phyloP scores from a whole-genome alignment of 2,797 vertebrate species.

The Varecia variegata region DNA sequence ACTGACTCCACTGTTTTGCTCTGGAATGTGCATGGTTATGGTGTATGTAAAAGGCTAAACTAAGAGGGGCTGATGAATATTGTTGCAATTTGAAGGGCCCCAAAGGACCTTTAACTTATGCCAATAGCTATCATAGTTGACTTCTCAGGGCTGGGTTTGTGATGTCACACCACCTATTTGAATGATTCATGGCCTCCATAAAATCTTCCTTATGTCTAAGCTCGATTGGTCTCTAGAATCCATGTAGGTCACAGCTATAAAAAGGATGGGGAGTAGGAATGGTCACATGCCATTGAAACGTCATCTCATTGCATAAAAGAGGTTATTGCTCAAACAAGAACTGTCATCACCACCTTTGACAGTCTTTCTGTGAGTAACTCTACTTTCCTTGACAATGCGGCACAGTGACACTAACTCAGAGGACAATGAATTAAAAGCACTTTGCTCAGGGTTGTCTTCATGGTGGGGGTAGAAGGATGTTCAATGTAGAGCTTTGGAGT shows the following conservation, averaged over 20 bases:
- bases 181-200: slow-evolving; percentile 20
- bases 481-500: not conserved
- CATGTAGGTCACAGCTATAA: not conserved
- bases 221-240: not conserved
- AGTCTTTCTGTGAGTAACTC: not conserved
- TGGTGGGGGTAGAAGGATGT: not conserved
- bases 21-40: not conserved
- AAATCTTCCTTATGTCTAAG: slow-evolving; percentile 11
- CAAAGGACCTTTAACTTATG: not conserved
- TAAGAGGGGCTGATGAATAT: not conserved
- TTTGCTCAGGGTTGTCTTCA: not conserved
- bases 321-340: not conserved
- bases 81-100: not conserved
- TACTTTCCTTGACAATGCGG: not conserved
- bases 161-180: not conserved
- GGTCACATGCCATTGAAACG: not conserved
- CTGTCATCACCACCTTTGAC: not conserved
- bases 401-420: not conserved
- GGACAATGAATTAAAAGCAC: not conserved
- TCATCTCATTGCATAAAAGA: not conserved
- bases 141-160: not conserved
- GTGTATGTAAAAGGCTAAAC: not conserved
- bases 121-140: not conserved
- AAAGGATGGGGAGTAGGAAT: not conserved
- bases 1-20: not conserved